Percentiles rank a stretch among this genome's conserved stretches.
These are phyloP conservation scores for Myoxocephalus aenaeus DNA, from an alignment of 2,797 vertebrate species.

Conservation along the genomic window DNA sequence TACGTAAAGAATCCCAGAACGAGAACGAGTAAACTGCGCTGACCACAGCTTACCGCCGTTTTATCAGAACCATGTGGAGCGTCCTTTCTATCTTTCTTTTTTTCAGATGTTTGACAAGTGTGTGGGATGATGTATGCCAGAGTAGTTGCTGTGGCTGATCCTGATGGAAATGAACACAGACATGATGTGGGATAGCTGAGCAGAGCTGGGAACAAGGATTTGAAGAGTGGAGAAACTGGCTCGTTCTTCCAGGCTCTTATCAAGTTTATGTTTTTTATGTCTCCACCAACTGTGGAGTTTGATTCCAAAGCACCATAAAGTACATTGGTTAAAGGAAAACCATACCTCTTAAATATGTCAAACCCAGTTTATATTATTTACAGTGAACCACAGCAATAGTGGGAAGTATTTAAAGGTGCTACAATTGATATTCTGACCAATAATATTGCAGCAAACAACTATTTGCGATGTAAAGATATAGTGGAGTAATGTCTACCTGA, in stretches of 20 bases:
- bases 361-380: not conserved
- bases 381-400: not conserved
- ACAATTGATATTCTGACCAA: not conserved
- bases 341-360: not conserved
- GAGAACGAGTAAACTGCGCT: slow-evolving; percentile 40
- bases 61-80: slow-evolving; percentile 81
- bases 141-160: slow-evolving; percentile 56
- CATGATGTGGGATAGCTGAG: slow-evolving; percentile 54
- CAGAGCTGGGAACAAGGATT: slow-evolving; percentile 46
- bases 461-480: not conserved
- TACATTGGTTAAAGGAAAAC: not conserved
- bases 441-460: not conserved
- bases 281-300: slow-evolving; percentile 2
- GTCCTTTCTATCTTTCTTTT: slow-evolving; percentile 68
- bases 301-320: slow-evolving; percentile 6
- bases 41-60: slow-evolving; percentile 62
- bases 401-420: not conserved
- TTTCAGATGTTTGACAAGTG: slow-evolving; percentile 81
- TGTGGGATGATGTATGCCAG: slow-evolving; percentile 69
- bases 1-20: slow-evolving; percentile 55
- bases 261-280: not conserved
- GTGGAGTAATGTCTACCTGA: not conserved
- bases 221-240: slow-evolving; percentile 23
- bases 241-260: slow-evolving; percentile 20
- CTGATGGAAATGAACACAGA: slow-evolving; percentile 70